Evolutionary conservation across 2,797 vertebrate species (phyloP), one percentile per base, ranked within the genome.

Genomic region (Poliocrania exsul): DNA sequence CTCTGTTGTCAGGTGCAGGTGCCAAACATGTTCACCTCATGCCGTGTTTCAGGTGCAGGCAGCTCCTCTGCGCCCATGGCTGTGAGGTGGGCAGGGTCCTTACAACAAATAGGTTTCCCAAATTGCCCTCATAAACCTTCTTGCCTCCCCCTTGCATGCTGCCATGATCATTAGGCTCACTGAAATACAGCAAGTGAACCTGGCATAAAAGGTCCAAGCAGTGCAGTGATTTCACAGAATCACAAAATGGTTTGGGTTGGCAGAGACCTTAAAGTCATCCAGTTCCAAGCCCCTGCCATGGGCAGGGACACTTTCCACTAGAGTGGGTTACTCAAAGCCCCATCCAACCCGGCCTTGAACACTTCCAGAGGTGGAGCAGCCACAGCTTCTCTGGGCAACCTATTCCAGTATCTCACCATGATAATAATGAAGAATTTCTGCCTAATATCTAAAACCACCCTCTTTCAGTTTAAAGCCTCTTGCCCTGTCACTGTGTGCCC

Each of bases 11-110:
- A 31, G 14, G 33, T 25, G 58, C 29, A 62, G 62, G n/a, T 11
- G 19, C 56, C 51, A 21, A 58, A 20, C 0, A 1, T 1, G 12
- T 14, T 90, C 65, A 17, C 66, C 47, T 54, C 25, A 3, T 5
- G 60, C 56, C 23, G 29, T 3, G 5, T 33, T 26, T 3, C 0
- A 0, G 51, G 38, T 25, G 10, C 51, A 35, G 26, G 62, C 56
- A 33, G 73, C 54, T 72, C 29, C 72, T 67, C 56, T 3, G 50
- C 1, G 2, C 16, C 66, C 3, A 0, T 2, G 11, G 28, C 62
- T 8, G 1, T 4, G 25, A 60, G 40, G 17, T 13, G 8, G 18
- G 5, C 20, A 61, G 38, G n/a, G 16, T 56, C 20, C 25, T 58
- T 47, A 16, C 66, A 38, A 31, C 66, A 40, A 31, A 60, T 0